phyloP scores from a whole-genome alignment of 2,888 invertebrate species.

The Nemotelus nigrinus region DNA sequence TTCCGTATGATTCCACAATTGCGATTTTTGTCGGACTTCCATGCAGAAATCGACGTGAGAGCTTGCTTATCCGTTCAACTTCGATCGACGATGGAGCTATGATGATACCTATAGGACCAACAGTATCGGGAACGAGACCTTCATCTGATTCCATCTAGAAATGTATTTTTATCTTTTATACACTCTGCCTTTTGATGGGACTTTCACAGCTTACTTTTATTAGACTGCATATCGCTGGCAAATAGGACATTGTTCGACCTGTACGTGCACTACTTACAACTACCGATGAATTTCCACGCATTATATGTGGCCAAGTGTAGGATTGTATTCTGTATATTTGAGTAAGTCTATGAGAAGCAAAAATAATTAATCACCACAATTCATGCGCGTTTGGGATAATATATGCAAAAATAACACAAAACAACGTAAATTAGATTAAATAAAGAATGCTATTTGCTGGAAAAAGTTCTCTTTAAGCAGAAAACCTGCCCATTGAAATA shows the following conservation, averaged over 20 bases:
- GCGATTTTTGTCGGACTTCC: conserved; percentile 62
- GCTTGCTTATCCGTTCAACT: conserved; percentile 65
- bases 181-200: no score
- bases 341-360: conserved; percentile 50
- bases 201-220: conserved; percentile 57
- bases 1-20: conserved; percentile 64
- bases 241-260: conserved; percentile 78
- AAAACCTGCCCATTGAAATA: no score
- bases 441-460: no score
- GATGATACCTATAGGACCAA: conserved; percentile 73
- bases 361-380: no score
- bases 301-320: conserved; percentile 76
- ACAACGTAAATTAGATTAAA: no score
- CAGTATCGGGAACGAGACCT: conserved; percentile 60
- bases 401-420: no score
- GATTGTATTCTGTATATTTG: conserved; percentile 68
- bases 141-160: conserved; percentile 61
- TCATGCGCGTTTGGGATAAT: no score
- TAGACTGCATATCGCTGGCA: conserved; percentile 73
- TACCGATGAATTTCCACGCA: conserved; percentile 73
- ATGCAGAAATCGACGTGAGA: conserved; percentile 59
- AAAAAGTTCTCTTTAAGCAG: no score
- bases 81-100: conserved; percentile 72
- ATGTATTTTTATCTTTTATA: background rate
- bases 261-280: conserved; percentile 70